Evolutionary conservation across 2,797 vertebrate species (phyloP), one percentile per base, ranked within the genome.

Genomic region (Sphenodon punctatus): DNA sequence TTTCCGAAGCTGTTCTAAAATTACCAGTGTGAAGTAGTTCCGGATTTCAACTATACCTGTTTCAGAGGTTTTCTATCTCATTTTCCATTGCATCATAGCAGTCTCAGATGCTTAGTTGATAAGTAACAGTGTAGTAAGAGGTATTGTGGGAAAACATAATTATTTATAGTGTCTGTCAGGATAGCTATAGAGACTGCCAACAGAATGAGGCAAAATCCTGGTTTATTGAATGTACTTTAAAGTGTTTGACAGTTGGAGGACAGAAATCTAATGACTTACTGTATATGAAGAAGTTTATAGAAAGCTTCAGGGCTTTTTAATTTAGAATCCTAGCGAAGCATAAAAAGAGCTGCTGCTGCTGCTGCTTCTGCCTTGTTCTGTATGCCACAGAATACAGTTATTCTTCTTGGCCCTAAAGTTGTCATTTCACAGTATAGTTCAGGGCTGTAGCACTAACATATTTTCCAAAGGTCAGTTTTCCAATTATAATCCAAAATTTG

Each of bases 401-500:
- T 95, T 96, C 93, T 95, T 94, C 87, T 85, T 36, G 69, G 78
- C 39, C 43, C 87, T 85, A 51, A 90, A 89, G 78, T 84, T 91
- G 84, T 88, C 86, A 70, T 90, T 93, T 90, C 83, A 82, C 73
- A 84, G 78, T 76, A 46, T 68, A 73, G 89, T 59, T 63, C 84
- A 89, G 85, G 82, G n/a, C 87, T 86, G 74, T 78, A 86, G 87
- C 78, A 86, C 90, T 92, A 95, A 94, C 92, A 95, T 95, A 94
- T 94, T 95, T 95, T 95, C 95, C 94, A 93, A 95, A 95, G 92
- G 93, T 95, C 88, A 93, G 86, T 92, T 95, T 95, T 92, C 94
- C 95, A 95, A 94, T 94, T 94, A 95, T 95, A 93, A 92, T 93
- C 84, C 93, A 92, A 93, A 95, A 92, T 88, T 89, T 91, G 92